Conservation (phyloP, 2,113 vertebrate species). For the Mobula hypostoma region DNA sequence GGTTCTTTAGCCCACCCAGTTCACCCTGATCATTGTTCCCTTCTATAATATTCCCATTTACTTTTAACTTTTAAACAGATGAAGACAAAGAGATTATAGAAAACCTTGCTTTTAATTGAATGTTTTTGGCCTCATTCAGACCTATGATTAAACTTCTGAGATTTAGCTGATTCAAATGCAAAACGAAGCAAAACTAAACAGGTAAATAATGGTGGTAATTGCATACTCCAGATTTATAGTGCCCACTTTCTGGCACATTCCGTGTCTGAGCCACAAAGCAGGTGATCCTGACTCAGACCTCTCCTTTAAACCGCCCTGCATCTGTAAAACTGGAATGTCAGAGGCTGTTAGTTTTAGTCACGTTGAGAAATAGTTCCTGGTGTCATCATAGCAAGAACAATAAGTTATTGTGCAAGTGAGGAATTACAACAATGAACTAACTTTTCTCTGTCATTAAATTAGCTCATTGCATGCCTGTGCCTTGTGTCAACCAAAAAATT, state of each 20-base stretch:
- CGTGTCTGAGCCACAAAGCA: neutral
- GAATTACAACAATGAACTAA: no score
- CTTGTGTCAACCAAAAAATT: neutral
- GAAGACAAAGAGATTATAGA: neutral
- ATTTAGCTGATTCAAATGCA: neutral
- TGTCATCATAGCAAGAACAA: neutral
- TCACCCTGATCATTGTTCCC: no score
- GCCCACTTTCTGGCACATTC: neutral
- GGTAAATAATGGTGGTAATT: neutral
- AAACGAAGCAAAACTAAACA: neutral
- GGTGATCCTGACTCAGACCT: neutral
- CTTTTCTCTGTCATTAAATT: neutral
- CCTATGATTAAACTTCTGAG: neutral
- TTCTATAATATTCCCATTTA: no score
- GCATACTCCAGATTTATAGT: neutral
- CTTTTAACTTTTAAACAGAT: neutral
- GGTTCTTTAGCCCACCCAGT: no score
- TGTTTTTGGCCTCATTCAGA: neutral
- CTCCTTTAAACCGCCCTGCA: neutral
- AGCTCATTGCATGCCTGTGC: neutral
- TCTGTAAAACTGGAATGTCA: neutral
- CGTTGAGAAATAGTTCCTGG: neutral
- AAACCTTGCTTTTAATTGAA: neutral
- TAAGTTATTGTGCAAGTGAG: neutral
- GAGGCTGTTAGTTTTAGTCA: neutral